Conservation (phyloP, 2,888 invertebrate species). For the Trissoscelio sp. region DNA sequence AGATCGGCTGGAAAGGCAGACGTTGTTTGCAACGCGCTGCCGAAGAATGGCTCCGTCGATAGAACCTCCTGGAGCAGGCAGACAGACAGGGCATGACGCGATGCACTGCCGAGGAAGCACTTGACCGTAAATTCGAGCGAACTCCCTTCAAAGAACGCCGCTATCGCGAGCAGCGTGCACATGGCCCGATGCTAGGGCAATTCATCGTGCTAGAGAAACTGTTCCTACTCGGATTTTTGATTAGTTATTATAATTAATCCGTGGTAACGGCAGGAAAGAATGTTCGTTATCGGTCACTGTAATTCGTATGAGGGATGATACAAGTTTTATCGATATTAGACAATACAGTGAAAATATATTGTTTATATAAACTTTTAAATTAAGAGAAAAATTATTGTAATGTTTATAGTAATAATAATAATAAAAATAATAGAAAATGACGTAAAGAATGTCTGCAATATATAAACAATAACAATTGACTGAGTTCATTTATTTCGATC, state of each 20-base stretch:
- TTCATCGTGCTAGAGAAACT: slow-evolving; percentile 25
- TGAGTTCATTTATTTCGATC: too few species aligned
- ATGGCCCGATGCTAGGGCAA: slow-evolving; percentile 77
- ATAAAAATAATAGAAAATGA: too few species aligned
- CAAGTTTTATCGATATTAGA: too few species aligned
- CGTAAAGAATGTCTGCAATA: too few species aligned
- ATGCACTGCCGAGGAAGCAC: slow-evolving; percentile 67
- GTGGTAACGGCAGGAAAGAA: neutral
- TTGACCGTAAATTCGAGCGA: slow-evolving; percentile 74
- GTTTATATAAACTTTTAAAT: too few species aligned
- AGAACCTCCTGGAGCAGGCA: slow-evolving; percentile 23
- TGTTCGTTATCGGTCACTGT: neutral
- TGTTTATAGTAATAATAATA: too few species aligned
- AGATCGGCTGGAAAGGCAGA: slow-evolving; percentile 35
- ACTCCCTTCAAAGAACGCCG: slow-evolving; percentile 80
- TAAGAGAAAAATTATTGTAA: too few species aligned
- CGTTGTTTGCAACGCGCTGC: slow-evolving; percentile 27
- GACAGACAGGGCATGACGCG: slow-evolving; percentile 13
- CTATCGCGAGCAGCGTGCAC: slow-evolving; percentile 82
- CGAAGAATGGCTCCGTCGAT: slow-evolving; percentile 24
- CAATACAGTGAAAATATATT: too few species aligned
- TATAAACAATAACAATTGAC: too few species aligned
- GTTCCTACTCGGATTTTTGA: slow-evolving; percentile 27
- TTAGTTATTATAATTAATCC: slow-evolving; percentile 41
- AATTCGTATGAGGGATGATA: too few species aligned